Evolutionary conservation across 2,113 vertebrate species (phyloP), one percentile per base, ranked within the genome.

Genomic region (Syrmaticus mikado): DNA sequence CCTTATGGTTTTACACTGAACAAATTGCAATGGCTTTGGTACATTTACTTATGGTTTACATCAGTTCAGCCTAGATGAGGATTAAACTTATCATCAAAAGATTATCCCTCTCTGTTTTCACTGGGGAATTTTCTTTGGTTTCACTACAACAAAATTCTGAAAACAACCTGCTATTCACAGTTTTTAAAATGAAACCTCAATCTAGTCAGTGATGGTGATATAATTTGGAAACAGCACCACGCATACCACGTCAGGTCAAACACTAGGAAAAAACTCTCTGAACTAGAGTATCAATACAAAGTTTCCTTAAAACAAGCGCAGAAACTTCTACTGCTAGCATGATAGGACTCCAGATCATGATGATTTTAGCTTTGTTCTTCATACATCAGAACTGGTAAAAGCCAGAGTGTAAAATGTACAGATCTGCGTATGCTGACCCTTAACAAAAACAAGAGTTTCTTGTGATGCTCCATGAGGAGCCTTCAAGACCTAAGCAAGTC

Each of bases 221-320:
- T 14, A 64, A 41, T 34, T 32, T 43, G 52, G 45, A 81, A 85
- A 67, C 48, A 32, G 13, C 30, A 79, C 20, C 58, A 14, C 0
- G 0, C 0, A 0, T 13, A 78, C 6, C 34, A 85, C 4, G 7
- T 8, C n/a, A 17, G 46, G 4, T 15, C 22, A 52, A 76, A 25
- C 17, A 5, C 27, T 32, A 27, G 3, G 11, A 80, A 81, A 94
- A 85, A 21, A 6, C 13, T 25, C 60, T 82, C 19, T 75, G 53
- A 90, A 52, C 12, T 5, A 52, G 27, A 82, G 25, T 9, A 85
- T 61, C 17, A 82, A 66, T 18, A 40, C 7, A 21, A 65, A 24
- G 2, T 32, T n/a, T 71, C 18, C 12, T 57, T 75, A 16, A n/a
- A 11, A 57, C 55, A 27, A 75, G 11, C 32, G 77, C 34, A 61